These are phyloP conservation scores for Hephaestus fuliginosus DNA, from an alignment of 2,797 vertebrate genomes.

Conservation along the genomic window DNA sequence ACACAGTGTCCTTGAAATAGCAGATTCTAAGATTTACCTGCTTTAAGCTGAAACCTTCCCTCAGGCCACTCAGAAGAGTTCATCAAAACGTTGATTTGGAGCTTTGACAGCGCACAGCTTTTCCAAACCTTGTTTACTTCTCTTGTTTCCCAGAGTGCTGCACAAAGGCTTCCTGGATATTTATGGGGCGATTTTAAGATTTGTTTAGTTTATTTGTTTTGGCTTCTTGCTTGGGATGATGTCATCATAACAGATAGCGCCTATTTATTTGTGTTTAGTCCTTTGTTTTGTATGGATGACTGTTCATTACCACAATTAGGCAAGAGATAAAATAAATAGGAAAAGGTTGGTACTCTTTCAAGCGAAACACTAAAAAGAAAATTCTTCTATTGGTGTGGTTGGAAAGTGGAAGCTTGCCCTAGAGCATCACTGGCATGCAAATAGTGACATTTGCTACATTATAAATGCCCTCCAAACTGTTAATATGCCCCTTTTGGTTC, in stretches of 20 bases:
- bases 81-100: neutral
- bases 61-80: neutral
- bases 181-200: constrained; percentile 7
- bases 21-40: neutral
- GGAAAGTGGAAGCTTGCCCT: constrained; percentile 10
- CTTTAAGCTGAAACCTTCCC: neutral
- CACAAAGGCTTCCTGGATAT: neutral
- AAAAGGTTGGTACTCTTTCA: neutral
- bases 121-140: neutral
- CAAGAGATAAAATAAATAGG: neutral
- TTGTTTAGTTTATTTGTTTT: neutral
- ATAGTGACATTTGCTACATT: constrained; percentile 68
- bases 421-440: constrained; percentile 55
- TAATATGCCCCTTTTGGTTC: constrained; percentile 55
- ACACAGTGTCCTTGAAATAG: neutral
- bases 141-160: neutral
- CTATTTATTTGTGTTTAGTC: neutral
- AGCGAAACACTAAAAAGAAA: constrained; percentile 16
- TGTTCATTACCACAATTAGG: constrained; percentile 18
- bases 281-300: constrained; percentile 18
- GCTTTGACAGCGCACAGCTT: neutral
- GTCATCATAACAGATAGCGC: constrained; percentile 27
- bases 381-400: neutral
- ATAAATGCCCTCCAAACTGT: constrained; percentile 60
- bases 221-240: constrained; percentile 4